These are phyloP conservation scores for Echinarachnius parma DNA, from an alignment of 53 echinoderm and acorn worm species.

Conservation along the genomic window DNA sequence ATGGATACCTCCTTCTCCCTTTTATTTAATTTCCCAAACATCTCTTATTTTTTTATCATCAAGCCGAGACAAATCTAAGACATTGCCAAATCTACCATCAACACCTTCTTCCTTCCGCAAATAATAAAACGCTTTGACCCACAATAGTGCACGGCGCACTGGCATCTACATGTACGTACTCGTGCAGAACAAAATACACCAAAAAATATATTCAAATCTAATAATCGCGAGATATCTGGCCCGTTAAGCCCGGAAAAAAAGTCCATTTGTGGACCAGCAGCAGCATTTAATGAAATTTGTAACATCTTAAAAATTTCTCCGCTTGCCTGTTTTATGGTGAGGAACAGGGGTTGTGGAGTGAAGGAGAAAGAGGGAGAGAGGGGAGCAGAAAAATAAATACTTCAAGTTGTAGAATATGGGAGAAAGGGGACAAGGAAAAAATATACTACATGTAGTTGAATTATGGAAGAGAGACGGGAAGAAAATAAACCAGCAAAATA, in stretches of 20 bases:
- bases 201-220: slow-evolving; percentile 50
- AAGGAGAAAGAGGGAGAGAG: slow-evolving; percentile 16
- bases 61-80: too few species aligned
- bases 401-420: too few species aligned
- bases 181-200: slow-evolving; percentile 40
- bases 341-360: slow-evolving; percentile 5
- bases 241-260: slow-evolving; percentile 45
- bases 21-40: too few species aligned
- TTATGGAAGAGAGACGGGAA: too few species aligned
- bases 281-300: slow-evolving; percentile 40
- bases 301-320: slow-evolving; percentile 41
- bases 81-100: too few species aligned
- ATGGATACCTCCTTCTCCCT: too few species aligned
- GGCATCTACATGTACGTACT: too few species aligned
- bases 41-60: too few species aligned
- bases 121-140: too few species aligned
- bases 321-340: slow-evolving; percentile 24
- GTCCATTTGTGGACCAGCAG: slow-evolving; percentile 46
- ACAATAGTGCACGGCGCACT: slow-evolving; percentile 23
- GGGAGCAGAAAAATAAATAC: too few species aligned
- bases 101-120: too few species aligned
- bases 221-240: slow-evolving; percentile 34
- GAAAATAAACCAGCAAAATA: slow-evolving; percentile 1
- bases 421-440: neutral
- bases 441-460: too few species aligned